Conservation (phyloP, 2,113 vertebrate genomes). For the Nycticryphes semicollaris region DNA sequence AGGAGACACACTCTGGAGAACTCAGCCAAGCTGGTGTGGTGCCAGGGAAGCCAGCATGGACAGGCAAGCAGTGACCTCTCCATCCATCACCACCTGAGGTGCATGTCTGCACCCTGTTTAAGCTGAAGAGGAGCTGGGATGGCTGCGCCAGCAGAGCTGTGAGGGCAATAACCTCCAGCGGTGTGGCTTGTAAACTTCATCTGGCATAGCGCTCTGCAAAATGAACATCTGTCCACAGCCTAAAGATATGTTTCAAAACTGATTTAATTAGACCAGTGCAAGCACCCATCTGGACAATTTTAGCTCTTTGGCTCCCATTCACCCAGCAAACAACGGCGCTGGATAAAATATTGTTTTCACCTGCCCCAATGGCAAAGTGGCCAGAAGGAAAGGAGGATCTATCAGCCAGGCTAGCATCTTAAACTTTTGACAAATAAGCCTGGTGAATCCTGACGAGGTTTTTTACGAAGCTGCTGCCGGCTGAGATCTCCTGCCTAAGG, state of each 20-base stretch:
- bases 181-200: conserved; percentile 37
- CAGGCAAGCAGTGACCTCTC: neutral
- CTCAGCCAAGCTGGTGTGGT: neutral
- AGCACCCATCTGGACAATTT: conserved; percentile 50
- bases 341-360: neutral
- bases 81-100: neutral
- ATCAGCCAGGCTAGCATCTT: neutral
- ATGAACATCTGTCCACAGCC: conserved; percentile 56
- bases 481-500: neutral
- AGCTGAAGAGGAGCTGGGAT: neutral
- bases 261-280: conserved; percentile 38
- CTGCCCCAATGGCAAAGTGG: neutral
- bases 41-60: neutral
- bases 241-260: conserved; percentile 32
- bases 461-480: fast-evolving
- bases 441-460: neutral
- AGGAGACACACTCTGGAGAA: neutral
- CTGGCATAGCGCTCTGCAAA: conserved; percentile 31
- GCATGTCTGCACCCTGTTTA: neutral
- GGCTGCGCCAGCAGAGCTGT: neutral
- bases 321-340: neutral
- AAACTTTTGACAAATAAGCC: neutral
- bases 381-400: neutral
- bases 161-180: neutral
- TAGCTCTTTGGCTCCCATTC: conserved; percentile 1